phyloP scores from a whole-genome alignment of 2,113 vertebrate genomes.

The Chionodraco myersi region DNA sequence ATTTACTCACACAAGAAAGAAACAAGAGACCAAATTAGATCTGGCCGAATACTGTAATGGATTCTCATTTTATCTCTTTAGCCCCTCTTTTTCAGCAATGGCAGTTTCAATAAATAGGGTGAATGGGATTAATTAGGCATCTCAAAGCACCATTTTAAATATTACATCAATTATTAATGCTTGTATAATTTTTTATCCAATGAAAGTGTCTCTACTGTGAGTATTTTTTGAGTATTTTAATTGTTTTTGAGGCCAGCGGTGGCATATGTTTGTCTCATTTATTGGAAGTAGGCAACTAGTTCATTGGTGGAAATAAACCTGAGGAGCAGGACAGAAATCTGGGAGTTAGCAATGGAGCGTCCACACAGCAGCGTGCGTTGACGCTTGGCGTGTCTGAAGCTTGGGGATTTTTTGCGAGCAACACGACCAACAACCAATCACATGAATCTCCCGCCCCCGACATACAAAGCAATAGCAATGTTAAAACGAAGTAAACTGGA shows the following conservation, averaged over 20 bases:
- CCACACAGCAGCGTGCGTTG: too few species aligned
- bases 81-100: neutral
- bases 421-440: too few species aligned
- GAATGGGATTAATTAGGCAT: slow-evolving; percentile 44
- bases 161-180: slow-evolving; percentile 53
- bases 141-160: slow-evolving; percentile 43
- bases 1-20: slow-evolving; percentile 31
- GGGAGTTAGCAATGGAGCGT: neutral
- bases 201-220: slow-evolving; percentile 12
- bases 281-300: neutral
- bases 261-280: neutral
- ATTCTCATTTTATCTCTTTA: slow-evolving; percentile 36
- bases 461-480: too few species aligned
- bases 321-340: neutral
- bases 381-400: too few species aligned
- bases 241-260: neutral
- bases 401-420: too few species aligned
- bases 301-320: neutral
- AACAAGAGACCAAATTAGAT: slow-evolving; percentile 44
- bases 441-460: too few species aligned
- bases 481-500: too few species aligned
- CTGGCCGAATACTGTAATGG: slow-evolving; percentile 35
- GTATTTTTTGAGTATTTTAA: neutral
- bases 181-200: slow-evolving; percentile 31
- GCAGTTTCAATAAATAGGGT: slow-evolving; percentile 45